phyloP scores from a whole-genome alignment of 2,113 vertebrate species.

The Bos indicus region DNA sequence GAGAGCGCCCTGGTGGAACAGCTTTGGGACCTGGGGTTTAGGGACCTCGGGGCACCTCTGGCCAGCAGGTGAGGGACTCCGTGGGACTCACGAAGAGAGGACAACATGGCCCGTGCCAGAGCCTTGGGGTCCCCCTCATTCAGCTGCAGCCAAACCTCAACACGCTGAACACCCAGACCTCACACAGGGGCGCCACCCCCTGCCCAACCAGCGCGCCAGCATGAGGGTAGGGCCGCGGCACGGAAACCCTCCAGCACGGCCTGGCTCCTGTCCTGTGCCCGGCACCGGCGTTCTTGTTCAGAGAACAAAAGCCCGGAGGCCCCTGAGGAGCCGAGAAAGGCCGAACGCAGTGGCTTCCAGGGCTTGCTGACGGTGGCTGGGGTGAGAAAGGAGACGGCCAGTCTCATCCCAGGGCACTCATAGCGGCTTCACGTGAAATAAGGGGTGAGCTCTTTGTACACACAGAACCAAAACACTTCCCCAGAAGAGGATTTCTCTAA shows the following conservation, averaged over 20 bases:
- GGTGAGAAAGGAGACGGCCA: neutral
- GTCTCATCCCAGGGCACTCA: rapidly evolving
- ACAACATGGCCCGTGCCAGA: rapidly evolving
- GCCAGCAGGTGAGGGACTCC: neutral
- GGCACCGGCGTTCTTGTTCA: neutral
- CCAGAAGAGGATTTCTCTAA: rapidly evolving
- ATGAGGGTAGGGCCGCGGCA: rapidly evolving
- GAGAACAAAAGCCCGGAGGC: slow-evolving; percentile 51
- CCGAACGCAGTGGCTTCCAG: neutral
- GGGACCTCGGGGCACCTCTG: neutral
- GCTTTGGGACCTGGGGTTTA: neutral
- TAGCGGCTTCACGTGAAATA: rapidly evolving
- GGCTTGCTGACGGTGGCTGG: neutral
- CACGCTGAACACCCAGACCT: neutral
- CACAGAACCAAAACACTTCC: rapidly evolving
- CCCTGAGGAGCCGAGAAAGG: neutral
- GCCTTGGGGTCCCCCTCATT: neutral
- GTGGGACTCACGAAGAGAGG: rapidly evolving
- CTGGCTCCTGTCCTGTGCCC: slow-evolving; percentile 40
- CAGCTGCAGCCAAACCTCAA: neutral
- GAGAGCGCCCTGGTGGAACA: neutral
- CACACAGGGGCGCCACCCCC: neutral
- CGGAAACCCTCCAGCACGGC: neutral
- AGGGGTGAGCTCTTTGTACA: rapidly evolving
- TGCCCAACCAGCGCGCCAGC: neutral